Percentiles rank a stretch among this genome's conserved stretches.
Evolutionary conservation across 2,113 vertebrate genomes (phyloP).

Genomic region (Eurystomus gularis): DNA sequence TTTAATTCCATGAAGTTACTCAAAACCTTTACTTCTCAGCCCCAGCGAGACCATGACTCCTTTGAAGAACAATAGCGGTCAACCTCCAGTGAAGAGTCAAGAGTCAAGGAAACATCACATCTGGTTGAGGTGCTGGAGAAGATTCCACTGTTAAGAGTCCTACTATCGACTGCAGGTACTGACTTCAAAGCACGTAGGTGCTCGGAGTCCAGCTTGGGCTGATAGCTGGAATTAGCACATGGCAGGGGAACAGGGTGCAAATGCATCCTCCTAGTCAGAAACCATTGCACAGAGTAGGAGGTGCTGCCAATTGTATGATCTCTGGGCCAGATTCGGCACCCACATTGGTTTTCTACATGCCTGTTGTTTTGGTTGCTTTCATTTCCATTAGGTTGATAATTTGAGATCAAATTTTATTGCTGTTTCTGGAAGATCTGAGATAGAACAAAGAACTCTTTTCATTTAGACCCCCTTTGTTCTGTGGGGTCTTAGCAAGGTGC

Average conservation of each 20-base stretch:
- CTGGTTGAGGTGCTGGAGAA: background rate
- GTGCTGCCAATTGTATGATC: background rate
- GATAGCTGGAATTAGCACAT: background rate
- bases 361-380: background rate
- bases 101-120: background rate
- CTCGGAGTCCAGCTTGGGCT: background rate
- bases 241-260: background rate
- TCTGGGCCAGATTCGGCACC: background rate
- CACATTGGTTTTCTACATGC: background rate
- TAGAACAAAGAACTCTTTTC: background rate
- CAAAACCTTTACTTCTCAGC: background rate
- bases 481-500: background rate
- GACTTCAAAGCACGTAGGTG: background rate
- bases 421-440: background rate
- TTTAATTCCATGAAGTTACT: background rate
- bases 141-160: background rate
- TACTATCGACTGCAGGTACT: background rate
- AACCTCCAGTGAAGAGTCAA: too few relatives aligned
- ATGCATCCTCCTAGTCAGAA: background rate
- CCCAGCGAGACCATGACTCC: background rate
- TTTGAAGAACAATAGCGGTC: rapidly evolving
- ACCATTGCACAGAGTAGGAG: background rate
- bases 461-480: background rate
- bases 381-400: background rate
- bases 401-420: background rate